Evolutionary conservation across 1,140 invertebrate genomes (phyloP), one percentile per base, ranked within the genome.

Genomic region (Bombus turneri): DNA sequence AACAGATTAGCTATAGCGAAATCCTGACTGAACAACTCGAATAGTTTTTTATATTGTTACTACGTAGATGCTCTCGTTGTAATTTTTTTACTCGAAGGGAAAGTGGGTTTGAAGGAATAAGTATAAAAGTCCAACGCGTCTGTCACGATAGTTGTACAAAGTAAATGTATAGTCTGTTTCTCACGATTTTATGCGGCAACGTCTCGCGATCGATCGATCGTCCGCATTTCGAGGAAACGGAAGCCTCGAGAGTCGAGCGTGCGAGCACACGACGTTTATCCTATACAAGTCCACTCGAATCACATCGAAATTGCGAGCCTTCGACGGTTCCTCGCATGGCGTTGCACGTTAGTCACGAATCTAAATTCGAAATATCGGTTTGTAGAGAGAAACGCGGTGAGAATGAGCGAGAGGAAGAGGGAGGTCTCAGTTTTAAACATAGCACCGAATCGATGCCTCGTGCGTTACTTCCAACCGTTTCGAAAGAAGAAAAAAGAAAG

Each of bases 171-270:
- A 18, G 68, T 80, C 68, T 41, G 73, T 80, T 86, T 73, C 71
- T 71, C 47, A 76, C 71, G 79, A 53, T 80, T 80, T 37, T 9
- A 13, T 28, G 57, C 34, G 31, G 68, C 47, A 80, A 62, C 66
- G 77, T 78, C 39, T 53, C 53, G 69, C 64, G 64, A 66, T 66
- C 62, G 75, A 86, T 69, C 31, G 59, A 57, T 77, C 34, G 43
- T 41, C 22, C 31, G 59, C 47, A 31, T 59, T 43, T 62, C 37
- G 64, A 59, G 64, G 81, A 34, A 34, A 76, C 47, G 22, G 25
- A 37, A 57, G 25, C 77, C 43, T 83, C 69, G 39, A 62, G 41
- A 47, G 9, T 12, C 31, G 71, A 47, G 47, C 64, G 53, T 39
- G 43, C 75, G 22, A 53, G 15, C 81, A 25, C 8, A 8, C 13